Percentiles rank a stretch among this genome's conserved stretches.
Conservation (phyloP, 2,888 invertebrate species). For the Trichacis sp. region DNA sequence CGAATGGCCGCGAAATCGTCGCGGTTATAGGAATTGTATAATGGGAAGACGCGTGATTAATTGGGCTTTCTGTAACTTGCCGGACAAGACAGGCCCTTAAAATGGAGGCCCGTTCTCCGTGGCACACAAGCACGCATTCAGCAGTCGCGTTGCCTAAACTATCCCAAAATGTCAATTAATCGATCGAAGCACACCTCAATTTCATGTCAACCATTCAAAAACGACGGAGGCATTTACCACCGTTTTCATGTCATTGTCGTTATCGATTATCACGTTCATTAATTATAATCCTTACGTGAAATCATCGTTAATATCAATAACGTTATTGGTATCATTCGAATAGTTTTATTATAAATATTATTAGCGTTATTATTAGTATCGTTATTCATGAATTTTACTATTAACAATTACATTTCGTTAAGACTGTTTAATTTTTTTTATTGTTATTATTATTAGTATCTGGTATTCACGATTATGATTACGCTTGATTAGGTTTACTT, state of each 20-base stretch:
- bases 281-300: conserved; percentile 28
- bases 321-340: conserved; percentile 35
- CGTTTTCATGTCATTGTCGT: conserved; percentile 45
- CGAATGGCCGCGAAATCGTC: conserved; percentile 38
- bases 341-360: conserved; percentile 42
- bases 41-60: conserved; percentile 59
- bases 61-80: conserved; percentile 46
- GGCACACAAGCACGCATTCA: conserved; percentile 44
- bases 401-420: conserved; percentile 34
- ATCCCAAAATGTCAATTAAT: conserved; percentile 33
- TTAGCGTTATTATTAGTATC: conserved; percentile 38
- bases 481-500: conserved; percentile 27
- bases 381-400: conserved; percentile 34
- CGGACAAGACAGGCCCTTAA: conserved; percentile 37
- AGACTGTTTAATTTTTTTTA: conserved; percentile 21
- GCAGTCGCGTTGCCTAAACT: conserved; percentile 30
- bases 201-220: conserved; percentile 42
- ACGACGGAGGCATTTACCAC: conserved; percentile 35
- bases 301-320: conserved; percentile 37
- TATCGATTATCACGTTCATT: conserved; percentile 48
- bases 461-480: conserved; percentile 36
- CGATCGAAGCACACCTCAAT: conserved; percentile 39
- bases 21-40: conserved; percentile 44
- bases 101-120: conserved; percentile 39
- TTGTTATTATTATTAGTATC: conserved; percentile 42